A percentile compares a stretch with the other conserved stretches of the same genome.
phyloP scores from a whole-genome alignment of 2,888 invertebrate genomes.

The Parasteatoda lunata region DNA sequence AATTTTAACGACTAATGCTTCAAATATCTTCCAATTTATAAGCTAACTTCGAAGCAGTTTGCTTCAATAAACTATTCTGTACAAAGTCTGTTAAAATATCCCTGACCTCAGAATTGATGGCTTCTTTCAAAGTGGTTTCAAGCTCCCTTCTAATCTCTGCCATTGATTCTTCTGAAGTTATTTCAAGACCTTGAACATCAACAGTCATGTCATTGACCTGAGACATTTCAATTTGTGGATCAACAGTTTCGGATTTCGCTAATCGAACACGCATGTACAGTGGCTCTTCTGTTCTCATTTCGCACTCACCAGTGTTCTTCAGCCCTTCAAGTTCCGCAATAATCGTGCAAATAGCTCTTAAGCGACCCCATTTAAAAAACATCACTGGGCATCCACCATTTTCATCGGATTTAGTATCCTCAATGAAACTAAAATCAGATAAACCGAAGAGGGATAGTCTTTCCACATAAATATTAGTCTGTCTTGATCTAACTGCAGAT shows the following conservation, averaged over 20 bases:
- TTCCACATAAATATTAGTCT: constrained; percentile 11
- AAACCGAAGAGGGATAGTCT: constrained; percentile 22
- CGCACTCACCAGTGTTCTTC: constrained; percentile 6
- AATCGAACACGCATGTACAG: constrained; percentile 24
- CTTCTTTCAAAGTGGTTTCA: background rate
- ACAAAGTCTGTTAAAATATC: constrained; percentile 17
- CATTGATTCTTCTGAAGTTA: background rate
- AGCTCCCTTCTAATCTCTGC: background rate
- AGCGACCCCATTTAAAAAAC: constrained; percentile 15
- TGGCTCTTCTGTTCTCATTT: background rate
- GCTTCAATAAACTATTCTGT: background rate
- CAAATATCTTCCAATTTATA: background rate
- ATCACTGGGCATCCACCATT: background rate
- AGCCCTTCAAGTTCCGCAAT: constrained; percentile 9
- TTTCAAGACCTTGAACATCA: background rate
- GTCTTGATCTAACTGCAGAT: background rate
- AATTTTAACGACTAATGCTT: no score
- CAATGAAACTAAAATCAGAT: constrained; percentile 9
- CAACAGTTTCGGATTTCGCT: background rate
- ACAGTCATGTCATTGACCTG: background rate
- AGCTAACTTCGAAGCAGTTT: background rate
- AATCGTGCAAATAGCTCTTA: constrained; percentile 6
- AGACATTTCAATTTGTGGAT: constrained; percentile 26
- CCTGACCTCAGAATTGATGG: constrained; percentile 15
- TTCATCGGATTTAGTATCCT: background rate